Conservation (phyloP, 2,797 vertebrate species). For the Falco columbarius region DNA sequence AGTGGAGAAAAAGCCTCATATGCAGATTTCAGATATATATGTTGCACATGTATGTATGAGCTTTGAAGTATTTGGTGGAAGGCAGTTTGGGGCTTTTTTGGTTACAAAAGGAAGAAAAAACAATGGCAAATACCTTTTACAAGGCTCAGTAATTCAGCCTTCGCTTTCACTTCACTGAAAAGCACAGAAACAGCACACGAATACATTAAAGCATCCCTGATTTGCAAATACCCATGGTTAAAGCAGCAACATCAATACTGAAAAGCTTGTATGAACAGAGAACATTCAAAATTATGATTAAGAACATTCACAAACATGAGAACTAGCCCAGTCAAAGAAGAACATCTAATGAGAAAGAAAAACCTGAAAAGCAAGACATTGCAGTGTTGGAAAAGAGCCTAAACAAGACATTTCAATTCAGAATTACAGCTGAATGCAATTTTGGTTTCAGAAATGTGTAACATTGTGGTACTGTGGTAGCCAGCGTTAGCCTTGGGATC, state of each 20-base stretch:
- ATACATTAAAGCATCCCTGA: neutral
- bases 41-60: neutral
- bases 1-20: neutral
- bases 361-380: constrained; percentile 38
- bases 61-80: neutral
- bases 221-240: neutral
- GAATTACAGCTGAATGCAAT: neutral
- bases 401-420: neutral
- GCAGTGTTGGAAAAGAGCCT: neutral
- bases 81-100: neutral
- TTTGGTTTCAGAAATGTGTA: constrained; percentile 17
- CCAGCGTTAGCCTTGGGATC: neutral
- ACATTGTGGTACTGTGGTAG: neutral
- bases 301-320: neutral
- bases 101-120: neutral
- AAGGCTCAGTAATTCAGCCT: neutral
- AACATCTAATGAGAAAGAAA: neutral
- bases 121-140: neutral
- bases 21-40: neutral
- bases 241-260: neutral
- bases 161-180: neutral
- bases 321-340: neutral
- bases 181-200: neutral
- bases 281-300: neutral
- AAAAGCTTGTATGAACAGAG: neutral